Percentiles rank a stretch among this genome's conserved stretches.
These are phyloP conservation scores for Cephus runcator DNA, from an alignment of 2,888 invertebrate genomes.

Conservation along the genomic window DNA sequence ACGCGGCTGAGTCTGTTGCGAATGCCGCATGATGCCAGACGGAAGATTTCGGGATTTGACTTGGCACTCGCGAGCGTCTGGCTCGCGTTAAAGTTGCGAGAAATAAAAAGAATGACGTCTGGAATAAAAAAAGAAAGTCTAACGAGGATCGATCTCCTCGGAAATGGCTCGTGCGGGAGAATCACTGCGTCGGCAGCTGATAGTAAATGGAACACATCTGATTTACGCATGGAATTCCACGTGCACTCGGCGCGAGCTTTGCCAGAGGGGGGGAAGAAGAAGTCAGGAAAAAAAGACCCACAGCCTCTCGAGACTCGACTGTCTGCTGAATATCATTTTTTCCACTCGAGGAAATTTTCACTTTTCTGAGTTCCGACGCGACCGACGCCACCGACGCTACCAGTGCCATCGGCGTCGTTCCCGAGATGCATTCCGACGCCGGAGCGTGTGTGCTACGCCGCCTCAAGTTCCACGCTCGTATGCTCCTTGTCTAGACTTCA, in stretches of 20 bases:
- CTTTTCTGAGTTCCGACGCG: constrained; percentile 34
- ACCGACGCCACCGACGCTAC: constrained; percentile 19
- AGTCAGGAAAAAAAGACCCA: constrained; percentile 19
- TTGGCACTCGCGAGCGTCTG: background rate
- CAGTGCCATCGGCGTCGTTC: background rate
- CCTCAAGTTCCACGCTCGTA: background rate
- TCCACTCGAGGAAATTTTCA: constrained; percentile 48
- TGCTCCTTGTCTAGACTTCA: constrained; percentile 11
- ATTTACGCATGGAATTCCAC: constrained; percentile 40
- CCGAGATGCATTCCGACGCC: background rate
- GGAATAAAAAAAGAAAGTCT: constrained; percentile 12
- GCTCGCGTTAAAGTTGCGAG: background rate
- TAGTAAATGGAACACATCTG: constrained; percentile 43
- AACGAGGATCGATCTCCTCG: constrained; percentile 38
- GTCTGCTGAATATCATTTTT: constrained; percentile 49
- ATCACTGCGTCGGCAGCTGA: constrained; percentile 28
- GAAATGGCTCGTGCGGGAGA: constrained; percentile 36
- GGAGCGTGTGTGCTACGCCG: background rate
- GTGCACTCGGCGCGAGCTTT: constrained; percentile 13
- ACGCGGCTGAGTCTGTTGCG: background rate
- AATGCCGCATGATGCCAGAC: background rate
- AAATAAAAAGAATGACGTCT: constrained; percentile 7
- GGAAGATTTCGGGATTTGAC: background rate
- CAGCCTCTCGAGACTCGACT: constrained; percentile 23
- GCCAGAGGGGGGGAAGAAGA: constrained; percentile 17